Conservation (phyloP, 2,113 vertebrate genomes). For the Periophthalmodon schlosseri region DNA sequence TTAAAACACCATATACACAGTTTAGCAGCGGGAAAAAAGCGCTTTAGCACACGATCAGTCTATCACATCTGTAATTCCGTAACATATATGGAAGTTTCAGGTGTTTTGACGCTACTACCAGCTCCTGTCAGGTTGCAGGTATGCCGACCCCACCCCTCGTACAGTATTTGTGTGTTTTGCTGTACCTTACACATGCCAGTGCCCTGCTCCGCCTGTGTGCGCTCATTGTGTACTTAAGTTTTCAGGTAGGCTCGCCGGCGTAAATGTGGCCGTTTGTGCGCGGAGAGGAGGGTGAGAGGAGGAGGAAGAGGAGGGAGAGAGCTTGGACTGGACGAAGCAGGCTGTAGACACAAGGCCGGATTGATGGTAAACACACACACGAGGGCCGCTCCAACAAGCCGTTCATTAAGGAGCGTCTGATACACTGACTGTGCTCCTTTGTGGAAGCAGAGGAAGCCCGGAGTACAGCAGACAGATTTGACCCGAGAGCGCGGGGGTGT, state of each 20-base stretch:
- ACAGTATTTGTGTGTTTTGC: conserved; percentile 1
- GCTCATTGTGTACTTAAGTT: conserved; percentile 52
- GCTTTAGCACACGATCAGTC: too few relatives aligned
- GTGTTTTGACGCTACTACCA: not conserved
- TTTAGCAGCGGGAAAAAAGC: too few relatives aligned
- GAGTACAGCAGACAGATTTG: conserved; percentile 69
- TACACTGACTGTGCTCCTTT: conserved; percentile 70
- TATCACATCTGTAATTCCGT: too few relatives aligned
- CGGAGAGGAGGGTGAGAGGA: conserved; percentile 5
- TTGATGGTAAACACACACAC: conserved; percentile 71
- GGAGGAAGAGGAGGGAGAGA: not conserved
- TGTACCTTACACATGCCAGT: conserved; percentile 9
- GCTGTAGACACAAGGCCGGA: conserved; percentile 70
- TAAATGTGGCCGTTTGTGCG: conserved; percentile 71
- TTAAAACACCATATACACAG: too few relatives aligned
- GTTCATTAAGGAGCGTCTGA: conserved; percentile 73
- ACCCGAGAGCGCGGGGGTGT: conserved; percentile 59
- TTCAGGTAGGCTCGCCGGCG: conserved; percentile 42
- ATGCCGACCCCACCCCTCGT: not conserved
- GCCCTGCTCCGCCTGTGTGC: conserved; percentile 40
- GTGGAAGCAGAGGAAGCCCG: conserved; percentile 67
- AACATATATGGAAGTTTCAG: not conserved
- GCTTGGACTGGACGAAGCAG: conserved; percentile 54
- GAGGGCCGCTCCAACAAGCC: conserved; percentile 67
- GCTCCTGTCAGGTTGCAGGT: not conserved